phyloP scores from a whole-genome alignment of 2,797 vertebrate genomes.

The Pristis pectinata region DNA sequence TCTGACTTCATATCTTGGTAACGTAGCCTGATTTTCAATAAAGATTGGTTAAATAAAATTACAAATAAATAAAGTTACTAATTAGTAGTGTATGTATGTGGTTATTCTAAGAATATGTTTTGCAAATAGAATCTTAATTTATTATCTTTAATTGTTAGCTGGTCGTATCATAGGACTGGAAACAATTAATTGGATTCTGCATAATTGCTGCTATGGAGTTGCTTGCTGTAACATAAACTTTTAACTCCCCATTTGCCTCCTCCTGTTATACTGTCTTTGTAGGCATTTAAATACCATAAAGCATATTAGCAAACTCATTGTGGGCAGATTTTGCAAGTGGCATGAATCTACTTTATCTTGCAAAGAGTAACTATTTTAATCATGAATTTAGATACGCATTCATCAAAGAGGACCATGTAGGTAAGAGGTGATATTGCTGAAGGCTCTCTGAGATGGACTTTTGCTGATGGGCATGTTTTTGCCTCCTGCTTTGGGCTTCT shows the following conservation, averaged over 20 bases:
- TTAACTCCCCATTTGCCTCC: not conserved
- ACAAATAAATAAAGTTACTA: not conserved
- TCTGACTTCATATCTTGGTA: not conserved
- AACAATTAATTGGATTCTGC: not conserved
- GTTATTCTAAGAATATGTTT: not conserved
- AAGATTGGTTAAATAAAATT: constrained; percentile 3
- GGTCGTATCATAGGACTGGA: not conserved
- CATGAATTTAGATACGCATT: no score
- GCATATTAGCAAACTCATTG: not conserved
- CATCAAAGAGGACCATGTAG: no score
- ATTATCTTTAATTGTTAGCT: not conserved
- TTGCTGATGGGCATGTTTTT: no score
- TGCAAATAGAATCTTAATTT: not conserved
- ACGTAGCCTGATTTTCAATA: constrained; percentile 12
- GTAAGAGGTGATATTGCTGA: no score
- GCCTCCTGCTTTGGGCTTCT: no score
- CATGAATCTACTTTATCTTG: not conserved
- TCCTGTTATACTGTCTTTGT: not conserved
- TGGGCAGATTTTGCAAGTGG: not conserved
- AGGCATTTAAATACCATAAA: not conserved
- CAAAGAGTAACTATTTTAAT: not conserved
- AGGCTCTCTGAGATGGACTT: no score
- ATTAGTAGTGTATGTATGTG: not conserved
- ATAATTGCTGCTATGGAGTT: not conserved
- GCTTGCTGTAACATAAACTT: not conserved